Conservation (phyloP, 2,888 invertebrate species). For the Lithophane semibrunnea region DNA sequence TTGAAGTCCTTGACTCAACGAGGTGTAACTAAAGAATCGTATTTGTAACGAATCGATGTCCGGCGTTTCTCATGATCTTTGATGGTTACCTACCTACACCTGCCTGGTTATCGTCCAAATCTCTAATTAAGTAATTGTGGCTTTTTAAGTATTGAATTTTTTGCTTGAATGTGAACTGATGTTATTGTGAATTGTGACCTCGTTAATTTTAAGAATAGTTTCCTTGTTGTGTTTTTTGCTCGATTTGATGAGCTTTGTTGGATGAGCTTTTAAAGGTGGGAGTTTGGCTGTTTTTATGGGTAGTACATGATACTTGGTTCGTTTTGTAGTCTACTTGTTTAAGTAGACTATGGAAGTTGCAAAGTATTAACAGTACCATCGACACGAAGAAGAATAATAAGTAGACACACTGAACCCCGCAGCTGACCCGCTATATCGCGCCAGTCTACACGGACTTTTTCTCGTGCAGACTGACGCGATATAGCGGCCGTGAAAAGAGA, state of each 20-base stretch:
- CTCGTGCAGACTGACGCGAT: too few relatives aligned
- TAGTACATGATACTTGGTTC: constrained; percentile 3
- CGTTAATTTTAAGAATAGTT: constrained; percentile 52
- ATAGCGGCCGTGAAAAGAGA: too few relatives aligned
- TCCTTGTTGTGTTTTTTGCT: constrained; percentile 47
- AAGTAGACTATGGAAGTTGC: not conserved
- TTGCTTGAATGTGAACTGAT: constrained; percentile 45
- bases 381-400: not conserved
- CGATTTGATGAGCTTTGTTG: constrained; percentile 29
- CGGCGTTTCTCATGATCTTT: constrained; percentile 82
- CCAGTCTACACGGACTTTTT: too few relatives aligned
- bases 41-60: constrained; percentile 90
- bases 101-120: constrained; percentile 83
- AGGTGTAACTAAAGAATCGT: constrained; percentile 89
- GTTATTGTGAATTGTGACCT: constrained; percentile 61
- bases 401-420: not conserved
- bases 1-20: constrained; percentile 89
- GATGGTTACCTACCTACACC: constrained; percentile 81
- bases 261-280: constrained; percentile 34
- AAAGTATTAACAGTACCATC: not conserved
- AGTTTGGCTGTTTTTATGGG: constrained; percentile 31
- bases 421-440: too few relatives aligned
- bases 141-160: constrained; percentile 74
- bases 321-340: not conserved
- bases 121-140: constrained; percentile 86